Evolutionary conservation across 2,888 invertebrate genomes (phyloP).

Genomic region (Zhengitettix transpicula): DNA sequence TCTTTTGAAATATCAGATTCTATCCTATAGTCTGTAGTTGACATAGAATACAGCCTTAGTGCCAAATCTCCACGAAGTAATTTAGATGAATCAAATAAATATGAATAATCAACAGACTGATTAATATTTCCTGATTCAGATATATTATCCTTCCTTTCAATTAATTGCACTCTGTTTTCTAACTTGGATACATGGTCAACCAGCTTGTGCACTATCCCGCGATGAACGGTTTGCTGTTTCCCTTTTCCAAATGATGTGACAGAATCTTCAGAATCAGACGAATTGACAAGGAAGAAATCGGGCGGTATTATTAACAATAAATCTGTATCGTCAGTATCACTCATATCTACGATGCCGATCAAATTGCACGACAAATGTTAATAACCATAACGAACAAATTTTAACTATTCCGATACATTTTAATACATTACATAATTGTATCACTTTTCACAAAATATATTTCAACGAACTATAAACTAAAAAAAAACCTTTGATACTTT

Average conservation of each 20-base stretch:
- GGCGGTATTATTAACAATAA: conserved; percentile 64
- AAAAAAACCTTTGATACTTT: no score
- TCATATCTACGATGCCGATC: conserved; percentile 39
- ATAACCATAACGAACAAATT: no score
- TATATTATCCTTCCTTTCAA: conserved; percentile 26
- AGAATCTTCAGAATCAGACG: conserved; percentile 29
- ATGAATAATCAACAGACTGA: conserved; percentile 1
- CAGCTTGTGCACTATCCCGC: conserved; percentile 38
- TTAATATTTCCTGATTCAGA: not conserved
- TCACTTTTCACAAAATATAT: no score
- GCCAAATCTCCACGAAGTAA: not conserved
- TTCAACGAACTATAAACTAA: no score
- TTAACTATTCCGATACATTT: no score
- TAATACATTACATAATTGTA: no score
- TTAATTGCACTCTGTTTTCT: conserved; percentile 30
- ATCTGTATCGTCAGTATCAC: conserved; percentile 69
- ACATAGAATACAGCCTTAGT: conserved; percentile 1
- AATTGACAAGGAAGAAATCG: conserved; percentile 47
- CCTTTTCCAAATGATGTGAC: conserved; percentile 23
- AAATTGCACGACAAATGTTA: no score
- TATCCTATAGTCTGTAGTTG: not conserved
- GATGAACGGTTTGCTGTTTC: conserved; percentile 4
- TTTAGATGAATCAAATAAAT: not conserved
- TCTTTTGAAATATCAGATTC: not conserved
- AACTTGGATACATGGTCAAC: conserved; percentile 44